phyloP scores from a whole-genome alignment of 2,113 vertebrate species.

The Struthidea cinerea region DNA sequence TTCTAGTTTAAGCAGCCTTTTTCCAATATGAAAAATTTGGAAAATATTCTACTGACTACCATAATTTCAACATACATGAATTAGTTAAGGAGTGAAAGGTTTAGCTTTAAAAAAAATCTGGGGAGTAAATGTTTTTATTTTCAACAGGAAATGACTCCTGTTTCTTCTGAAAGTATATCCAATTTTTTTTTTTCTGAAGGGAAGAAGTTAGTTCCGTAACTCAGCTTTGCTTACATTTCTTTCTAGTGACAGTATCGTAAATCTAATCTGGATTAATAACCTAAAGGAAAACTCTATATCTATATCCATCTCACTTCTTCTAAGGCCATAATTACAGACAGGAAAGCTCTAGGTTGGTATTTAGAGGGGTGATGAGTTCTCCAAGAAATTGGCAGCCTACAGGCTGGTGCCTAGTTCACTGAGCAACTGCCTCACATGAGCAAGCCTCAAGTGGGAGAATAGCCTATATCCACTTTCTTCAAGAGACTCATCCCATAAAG shows the following conservation, averaged over 20 bases:
- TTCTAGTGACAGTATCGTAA: neutral
- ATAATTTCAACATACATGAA: neutral
- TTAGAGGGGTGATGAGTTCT: neutral
- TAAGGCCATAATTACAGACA: neutral
- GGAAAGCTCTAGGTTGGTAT: neutral
- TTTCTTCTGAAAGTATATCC: neutral
- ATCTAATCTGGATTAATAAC: neutral
- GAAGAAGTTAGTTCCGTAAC: neutral
- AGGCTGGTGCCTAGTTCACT: neutral
- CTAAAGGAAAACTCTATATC: neutral
- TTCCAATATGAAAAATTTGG: neutral
- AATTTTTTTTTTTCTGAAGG: neutral
- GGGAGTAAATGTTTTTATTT: neutral
- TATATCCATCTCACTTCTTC: neutral
- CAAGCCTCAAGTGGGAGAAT: neutral
- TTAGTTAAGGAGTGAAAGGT: neutral
- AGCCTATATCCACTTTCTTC: neutral
- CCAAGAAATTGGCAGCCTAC: neutral
- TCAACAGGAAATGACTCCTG: neutral
- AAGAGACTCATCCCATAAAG: neutral
- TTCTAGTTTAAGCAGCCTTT: neutral
- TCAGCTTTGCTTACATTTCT: neutral
- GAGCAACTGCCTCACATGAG: neutral
- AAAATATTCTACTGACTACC: neutral
- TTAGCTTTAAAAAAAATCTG: neutral